A percentile compares a stretch with the other conserved stretches of the same genome.
These are phyloP conservation scores for Podocnemis expansa DNA, from an alignment of 2,113 vertebrate genomes.

Conservation along the genomic window DNA sequence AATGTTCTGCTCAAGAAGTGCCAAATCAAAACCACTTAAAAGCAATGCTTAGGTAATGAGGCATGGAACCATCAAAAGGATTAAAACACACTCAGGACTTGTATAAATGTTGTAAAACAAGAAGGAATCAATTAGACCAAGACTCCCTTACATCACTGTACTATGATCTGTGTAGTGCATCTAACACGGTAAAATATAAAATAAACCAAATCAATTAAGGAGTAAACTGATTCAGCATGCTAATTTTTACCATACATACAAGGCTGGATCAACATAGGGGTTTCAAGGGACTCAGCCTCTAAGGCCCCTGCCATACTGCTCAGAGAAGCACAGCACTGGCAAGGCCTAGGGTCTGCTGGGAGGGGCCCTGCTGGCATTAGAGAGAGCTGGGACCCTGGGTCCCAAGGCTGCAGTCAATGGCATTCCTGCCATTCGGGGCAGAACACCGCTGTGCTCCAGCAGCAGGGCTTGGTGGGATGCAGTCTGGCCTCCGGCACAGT, in stretches of 20 bases:
- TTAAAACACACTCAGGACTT: slow-evolving; percentile 17
- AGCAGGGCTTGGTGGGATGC: too few relatives aligned
- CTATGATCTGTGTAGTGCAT: neutral
- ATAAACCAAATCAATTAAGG: neutral
- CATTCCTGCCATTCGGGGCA: too few relatives aligned
- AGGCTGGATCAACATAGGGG: too few relatives aligned
- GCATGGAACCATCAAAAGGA: slow-evolving; percentile 40
- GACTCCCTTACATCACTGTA: neutral
- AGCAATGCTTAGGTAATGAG: slow-evolving; percentile 52
- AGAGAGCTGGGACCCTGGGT: too few relatives aligned
- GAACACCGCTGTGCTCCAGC: too few relatives aligned
- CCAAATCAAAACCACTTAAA: slow-evolving; percentile 54
- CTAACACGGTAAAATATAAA: slow-evolving; percentile 16
- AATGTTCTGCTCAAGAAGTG: slow-evolving; percentile 64
- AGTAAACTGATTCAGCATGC: neutral
- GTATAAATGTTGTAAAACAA: slow-evolving; percentile 25
- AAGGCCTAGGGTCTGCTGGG: too few relatives aligned
- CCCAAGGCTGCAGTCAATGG: too few relatives aligned
- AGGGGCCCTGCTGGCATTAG: too few relatives aligned
- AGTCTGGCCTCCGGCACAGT: too few relatives aligned
- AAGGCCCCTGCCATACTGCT: too few relatives aligned
- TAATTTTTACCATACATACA: neutral
- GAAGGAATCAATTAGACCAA: neutral
- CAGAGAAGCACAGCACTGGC: too few relatives aligned
- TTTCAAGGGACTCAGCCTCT: too few relatives aligned